Conservation (phyloP, 2,113 vertebrate genomes). For the Bagarius yarrelli region DNA sequence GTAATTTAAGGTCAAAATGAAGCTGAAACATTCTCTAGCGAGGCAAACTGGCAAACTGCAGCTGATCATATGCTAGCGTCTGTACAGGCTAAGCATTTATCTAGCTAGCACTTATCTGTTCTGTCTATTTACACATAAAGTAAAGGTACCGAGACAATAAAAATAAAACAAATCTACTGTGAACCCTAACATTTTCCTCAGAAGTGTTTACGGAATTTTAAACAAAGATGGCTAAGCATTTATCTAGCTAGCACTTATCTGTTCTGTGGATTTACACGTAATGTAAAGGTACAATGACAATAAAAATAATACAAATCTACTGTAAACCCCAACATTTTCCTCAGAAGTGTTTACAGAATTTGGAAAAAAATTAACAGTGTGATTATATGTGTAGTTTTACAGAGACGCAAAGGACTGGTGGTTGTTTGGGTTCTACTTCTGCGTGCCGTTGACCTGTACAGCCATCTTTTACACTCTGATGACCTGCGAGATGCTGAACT, state of each 20-base stretch:
- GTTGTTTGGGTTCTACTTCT: constrained; percentile 96
- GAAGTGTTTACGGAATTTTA: background rate
- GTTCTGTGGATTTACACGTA: background rate
- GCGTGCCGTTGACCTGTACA: constrained; percentile 84
- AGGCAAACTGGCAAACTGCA: too few relatives aligned
- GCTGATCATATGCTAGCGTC: background rate
- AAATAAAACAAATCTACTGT: background rate
- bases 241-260: background rate
- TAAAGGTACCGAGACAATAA: background rate
- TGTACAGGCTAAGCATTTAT: background rate
- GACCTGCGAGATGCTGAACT: constrained; percentile 89
- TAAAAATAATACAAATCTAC: background rate
- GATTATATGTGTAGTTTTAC: constrained; percentile 72
- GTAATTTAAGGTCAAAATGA: too few relatives aligned
- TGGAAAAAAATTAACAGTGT: background rate
- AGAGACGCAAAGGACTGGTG: constrained; percentile 89
- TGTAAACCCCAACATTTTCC: background rate
- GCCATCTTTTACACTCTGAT: constrained; percentile 91
- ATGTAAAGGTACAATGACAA: background rate
- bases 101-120: background rate
- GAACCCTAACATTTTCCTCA: background rate
- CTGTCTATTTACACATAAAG: background rate
- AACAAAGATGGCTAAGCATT: background rate
- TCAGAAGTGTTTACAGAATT: background rate
- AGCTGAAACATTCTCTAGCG: too few relatives aligned